A percentile compares a stretch with the other conserved stretches of the same genome.
phyloP scores from a whole-genome alignment of 2,113 vertebrate species.

The Raja brachyura region DNA sequence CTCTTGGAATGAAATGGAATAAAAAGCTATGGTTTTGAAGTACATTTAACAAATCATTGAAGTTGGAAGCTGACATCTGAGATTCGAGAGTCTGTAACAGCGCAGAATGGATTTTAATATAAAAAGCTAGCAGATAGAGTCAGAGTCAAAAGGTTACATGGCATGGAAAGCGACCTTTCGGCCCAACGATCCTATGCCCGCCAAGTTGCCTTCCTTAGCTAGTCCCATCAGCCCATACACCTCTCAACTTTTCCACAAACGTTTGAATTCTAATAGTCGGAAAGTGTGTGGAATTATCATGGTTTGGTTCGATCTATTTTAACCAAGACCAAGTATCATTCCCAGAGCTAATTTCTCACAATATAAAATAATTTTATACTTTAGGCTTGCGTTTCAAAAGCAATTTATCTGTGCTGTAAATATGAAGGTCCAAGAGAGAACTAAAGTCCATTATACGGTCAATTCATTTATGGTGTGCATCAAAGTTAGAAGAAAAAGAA shows the following conservation, averaged over 20 bases:
- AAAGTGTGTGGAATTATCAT: no score
- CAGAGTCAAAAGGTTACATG: no score
- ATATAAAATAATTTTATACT: background rate
- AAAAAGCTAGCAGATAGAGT: background rate
- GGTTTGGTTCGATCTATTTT: background rate
- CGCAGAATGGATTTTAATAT: background rate
- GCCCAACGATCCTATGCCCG: no score
- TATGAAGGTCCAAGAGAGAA: background rate
- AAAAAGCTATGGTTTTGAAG: background rate
- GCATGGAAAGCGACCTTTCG: no score
- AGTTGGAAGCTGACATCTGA: background rate
- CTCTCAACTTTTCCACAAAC: no score
- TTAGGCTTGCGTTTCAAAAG: background rate
- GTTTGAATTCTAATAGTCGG: no score
- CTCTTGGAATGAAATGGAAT: background rate
- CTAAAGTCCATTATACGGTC: background rate
- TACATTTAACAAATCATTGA: conserved; percentile 19
- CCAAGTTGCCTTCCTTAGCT: no score
- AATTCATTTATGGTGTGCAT: background rate
- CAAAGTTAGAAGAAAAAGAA: background rate
- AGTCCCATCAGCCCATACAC: no score
- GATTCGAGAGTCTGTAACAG: background rate
- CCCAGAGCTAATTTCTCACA: background rate
- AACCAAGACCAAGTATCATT: background rate
- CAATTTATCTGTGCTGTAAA: background rate